phyloP scores from a whole-genome alignment of 2,888 invertebrate species.

The Acleris sparsana region DNA sequence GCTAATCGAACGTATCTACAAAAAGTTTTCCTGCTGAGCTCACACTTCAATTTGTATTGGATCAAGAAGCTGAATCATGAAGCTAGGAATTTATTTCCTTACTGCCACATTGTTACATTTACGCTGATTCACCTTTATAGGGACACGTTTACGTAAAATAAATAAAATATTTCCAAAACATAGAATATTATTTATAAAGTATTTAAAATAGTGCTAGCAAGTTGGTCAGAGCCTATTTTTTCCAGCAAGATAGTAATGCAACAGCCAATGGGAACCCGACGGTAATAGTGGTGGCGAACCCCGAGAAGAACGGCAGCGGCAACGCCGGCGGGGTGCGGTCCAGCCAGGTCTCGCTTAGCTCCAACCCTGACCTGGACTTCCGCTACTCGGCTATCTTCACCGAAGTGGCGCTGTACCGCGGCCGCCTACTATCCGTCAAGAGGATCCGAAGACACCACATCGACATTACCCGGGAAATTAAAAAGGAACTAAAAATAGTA shows the following conservation, averaged over 20 bases:
- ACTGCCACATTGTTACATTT: constrained; percentile 4
- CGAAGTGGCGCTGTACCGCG: constrained; percentile 94
- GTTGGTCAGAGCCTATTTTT: constrained; percentile 80
- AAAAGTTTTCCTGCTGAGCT: constrained; percentile 21
- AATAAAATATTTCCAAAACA: background rate
- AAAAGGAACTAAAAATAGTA: constrained; percentile 95
- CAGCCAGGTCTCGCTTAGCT: constrained; percentile 95
- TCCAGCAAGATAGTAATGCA: constrained; percentile 82
- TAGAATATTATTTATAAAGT: no score
- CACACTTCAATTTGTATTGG: constrained; percentile 6
- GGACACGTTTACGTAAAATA: background rate
- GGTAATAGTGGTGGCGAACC: constrained; percentile 86
- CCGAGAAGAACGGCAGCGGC: constrained; percentile 63
- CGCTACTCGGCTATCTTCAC: constrained; percentile 95
- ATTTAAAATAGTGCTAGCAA: constrained; percentile 42
- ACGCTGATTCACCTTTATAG: constrained; percentile 18
- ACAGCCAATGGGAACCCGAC: constrained; percentile 93
- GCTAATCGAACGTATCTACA: constrained; percentile 7
- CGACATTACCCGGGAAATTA: constrained; percentile 94
- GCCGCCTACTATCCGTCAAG: constrained; percentile 93
- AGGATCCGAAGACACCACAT: constrained; percentile 92
- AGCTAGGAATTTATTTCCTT: constrained; percentile 25
- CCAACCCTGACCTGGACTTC: constrained; percentile 96
- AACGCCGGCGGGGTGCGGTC: constrained; percentile 85
- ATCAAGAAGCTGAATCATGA: constrained; percentile 27